Percentiles rank a stretch among this genome's conserved stretches.
Conservation (phyloP, 2,797 vertebrate genomes). For the Podargus strigoides region DNA sequence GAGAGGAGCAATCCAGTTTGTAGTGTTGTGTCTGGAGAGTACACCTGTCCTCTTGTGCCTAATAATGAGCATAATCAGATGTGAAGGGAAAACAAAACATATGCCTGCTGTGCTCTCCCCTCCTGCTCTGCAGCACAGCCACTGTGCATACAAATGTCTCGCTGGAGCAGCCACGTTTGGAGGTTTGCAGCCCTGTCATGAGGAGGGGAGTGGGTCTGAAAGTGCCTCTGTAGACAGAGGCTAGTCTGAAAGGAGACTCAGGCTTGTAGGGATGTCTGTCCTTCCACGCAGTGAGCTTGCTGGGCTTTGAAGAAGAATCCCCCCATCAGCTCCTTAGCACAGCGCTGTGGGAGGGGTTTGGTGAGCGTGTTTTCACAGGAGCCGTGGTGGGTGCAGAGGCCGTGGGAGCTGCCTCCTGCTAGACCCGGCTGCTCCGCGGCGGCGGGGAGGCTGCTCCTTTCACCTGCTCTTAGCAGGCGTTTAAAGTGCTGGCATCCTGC, state of each 20-base stretch:
- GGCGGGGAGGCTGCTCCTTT: background rate
- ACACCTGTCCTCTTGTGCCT: constrained; percentile 24
- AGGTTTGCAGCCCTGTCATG: background rate
- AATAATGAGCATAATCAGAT: background rate
- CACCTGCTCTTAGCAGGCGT: background rate
- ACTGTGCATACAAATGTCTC: background rate
- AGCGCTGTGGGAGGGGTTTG: background rate
- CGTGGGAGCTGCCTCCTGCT: background rate
- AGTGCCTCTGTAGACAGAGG: background rate
- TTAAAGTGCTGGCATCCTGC: background rate
- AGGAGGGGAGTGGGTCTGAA: background rate
- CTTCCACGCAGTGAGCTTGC: background rate
- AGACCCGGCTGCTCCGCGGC: background rate
- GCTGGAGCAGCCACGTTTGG: background rate
- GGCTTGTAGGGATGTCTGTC: background rate
- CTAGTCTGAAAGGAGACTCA: background rate
- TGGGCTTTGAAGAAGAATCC: background rate
- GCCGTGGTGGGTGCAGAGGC: background rate
- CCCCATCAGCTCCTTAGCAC: rapidly evolving
- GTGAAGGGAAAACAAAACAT: background rate
- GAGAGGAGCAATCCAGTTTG: background rate
- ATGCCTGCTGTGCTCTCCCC: background rate
- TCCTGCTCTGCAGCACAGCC: background rate
- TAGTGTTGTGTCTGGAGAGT: background rate
- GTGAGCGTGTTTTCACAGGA: background rate